phyloP scores from a whole-genome alignment of 2,113 vertebrate genomes.

The Petrocephalus microphthalmus region DNA sequence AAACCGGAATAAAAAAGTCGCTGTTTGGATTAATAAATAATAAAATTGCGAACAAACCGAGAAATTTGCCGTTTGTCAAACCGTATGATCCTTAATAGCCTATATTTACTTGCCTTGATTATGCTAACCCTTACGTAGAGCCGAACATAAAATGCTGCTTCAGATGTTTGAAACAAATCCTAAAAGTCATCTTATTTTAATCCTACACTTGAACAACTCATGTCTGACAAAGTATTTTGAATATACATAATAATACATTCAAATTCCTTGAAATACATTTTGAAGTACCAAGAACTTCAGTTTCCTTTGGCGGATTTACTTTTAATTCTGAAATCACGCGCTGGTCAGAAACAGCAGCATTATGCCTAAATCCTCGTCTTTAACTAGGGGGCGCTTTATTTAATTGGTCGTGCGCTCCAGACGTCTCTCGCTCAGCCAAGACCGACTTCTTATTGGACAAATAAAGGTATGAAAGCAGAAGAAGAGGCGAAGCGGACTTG shows the following conservation, averaged over 20 bases:
- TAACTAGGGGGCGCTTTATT: background rate
- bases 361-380: background rate
- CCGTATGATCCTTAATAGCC: background rate
- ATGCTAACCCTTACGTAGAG: background rate
- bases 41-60: background rate
- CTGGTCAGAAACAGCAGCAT: background rate
- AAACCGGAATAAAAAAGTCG: background rate
- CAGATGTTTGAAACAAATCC: background rate
- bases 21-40: background rate
- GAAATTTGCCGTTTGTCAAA: background rate
- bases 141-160: background rate
- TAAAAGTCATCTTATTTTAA: background rate
- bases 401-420: background rate
- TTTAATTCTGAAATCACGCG: background rate
- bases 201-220: background rate
- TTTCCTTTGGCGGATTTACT: background rate
- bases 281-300: background rate
- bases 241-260: background rate
- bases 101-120: background rate
- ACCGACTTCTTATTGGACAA: slow-evolving; percentile 46
- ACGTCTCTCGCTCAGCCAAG: background rate
- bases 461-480: slow-evolving; percentile 30
- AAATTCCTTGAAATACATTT: background rate
- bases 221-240: background rate
- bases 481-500: slow-evolving; percentile 35